These are phyloP conservation scores for Aphyosemion australe DNA, from an alignment of 2,113 vertebrate genomes.

Conservation along the genomic window DNA sequence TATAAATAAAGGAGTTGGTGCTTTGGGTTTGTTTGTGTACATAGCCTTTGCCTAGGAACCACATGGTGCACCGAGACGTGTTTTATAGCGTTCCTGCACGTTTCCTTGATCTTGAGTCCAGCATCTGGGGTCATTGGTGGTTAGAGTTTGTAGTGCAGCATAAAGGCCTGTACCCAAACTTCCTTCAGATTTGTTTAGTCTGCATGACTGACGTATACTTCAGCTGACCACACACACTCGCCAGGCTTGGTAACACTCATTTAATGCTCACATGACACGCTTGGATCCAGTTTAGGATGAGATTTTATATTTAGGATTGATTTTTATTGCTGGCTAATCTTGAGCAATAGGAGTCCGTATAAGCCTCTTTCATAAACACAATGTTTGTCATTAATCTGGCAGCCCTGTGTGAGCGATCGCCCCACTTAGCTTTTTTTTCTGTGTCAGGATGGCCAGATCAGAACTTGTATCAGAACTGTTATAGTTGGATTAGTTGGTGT, in stretches of 20 bases:
- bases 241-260: constrained; percentile 9
- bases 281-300: no score
- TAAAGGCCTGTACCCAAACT: constrained; percentile 36
- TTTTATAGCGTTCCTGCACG: not conserved
- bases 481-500: no score
- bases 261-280: constrained; percentile 1
- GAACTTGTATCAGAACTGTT: no score
- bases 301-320: no score
- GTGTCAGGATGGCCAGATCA: no score
- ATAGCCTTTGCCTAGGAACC: not conserved
- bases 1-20: not conserved
- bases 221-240: constrained; percentile 37
- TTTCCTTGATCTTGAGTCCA: constrained; percentile 27
- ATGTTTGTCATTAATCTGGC: no score
- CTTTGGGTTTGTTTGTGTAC: constrained; percentile 8
- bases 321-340: no score
- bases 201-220: constrained; percentile 35
- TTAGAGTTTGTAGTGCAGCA: constrained; percentile 36
- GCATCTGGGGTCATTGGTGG: constrained; percentile 43
- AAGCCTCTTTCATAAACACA: no score
- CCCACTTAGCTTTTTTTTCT: no score
- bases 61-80: not conserved
- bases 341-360: no score
- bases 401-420: no score
- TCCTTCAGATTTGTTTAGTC: constrained; percentile 67